A percentile compares a stretch with the other conserved stretches of the same genome.
These are phyloP conservation scores for Diaperis boleti DNA, from an alignment of 2,888 invertebrate genomes.

Conservation along the genomic window DNA sequence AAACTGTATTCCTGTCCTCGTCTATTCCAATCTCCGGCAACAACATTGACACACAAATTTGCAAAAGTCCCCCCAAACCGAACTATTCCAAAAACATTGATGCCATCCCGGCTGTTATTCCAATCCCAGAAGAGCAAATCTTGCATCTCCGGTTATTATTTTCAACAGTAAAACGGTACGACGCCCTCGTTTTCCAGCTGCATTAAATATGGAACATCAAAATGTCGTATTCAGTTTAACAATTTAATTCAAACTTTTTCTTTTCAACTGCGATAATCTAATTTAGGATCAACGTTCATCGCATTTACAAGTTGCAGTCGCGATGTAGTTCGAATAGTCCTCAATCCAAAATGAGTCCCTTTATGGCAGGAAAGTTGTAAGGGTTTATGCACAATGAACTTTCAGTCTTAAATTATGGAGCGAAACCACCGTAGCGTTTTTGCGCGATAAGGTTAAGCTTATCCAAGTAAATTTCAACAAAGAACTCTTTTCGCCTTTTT, in stretches of 20 bases:
- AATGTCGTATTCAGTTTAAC: neutral
- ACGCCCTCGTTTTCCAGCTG: neutral
- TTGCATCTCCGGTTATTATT: neutral
- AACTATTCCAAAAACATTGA: neutral
- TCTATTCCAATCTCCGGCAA: neutral
- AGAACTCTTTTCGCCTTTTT: neutral
- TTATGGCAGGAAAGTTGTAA: constrained; percentile 10
- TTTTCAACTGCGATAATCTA: neutral
- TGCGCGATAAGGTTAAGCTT: neutral
- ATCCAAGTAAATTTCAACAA: neutral
- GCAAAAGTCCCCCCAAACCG: neutral
- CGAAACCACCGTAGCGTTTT: neutral
- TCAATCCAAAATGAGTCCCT: constrained; percentile 5
- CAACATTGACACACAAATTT: neutral
- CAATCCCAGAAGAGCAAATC: neutral
- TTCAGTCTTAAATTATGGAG: neutral
- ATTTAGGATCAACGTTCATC: constrained; percentile 2
- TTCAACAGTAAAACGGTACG: neutral
- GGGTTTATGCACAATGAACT: neutral
- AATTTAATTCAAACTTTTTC: neutral
- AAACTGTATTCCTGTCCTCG: no score
- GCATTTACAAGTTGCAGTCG: neutral
- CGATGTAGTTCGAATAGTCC: neutral
- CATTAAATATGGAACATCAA: neutral
- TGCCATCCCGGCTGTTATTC: neutral